phyloP scores from a whole-genome alignment of 2,113 vertebrate species.

The Synodontis membranacea region DNA sequence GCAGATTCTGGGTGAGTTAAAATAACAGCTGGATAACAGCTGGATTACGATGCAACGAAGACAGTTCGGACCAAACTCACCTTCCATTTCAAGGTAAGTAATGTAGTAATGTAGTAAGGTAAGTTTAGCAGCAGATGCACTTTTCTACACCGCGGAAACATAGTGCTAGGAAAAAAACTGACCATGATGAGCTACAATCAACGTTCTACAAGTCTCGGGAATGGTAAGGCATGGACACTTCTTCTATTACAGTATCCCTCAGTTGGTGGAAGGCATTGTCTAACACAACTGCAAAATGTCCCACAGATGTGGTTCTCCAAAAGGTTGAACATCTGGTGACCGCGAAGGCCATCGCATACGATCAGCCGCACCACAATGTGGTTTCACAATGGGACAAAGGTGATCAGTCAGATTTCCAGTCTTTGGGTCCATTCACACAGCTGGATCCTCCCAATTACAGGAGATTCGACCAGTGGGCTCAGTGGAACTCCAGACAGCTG shows the following conservation, averaged over 20 bases:
- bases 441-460: background rate
- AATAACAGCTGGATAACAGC: background rate
- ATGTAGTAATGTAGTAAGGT: too few relatives aligned
- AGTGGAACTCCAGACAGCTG: background rate
- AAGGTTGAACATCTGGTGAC: background rate
- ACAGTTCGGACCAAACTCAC: background rate
- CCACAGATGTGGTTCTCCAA: background rate
- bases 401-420: background rate
- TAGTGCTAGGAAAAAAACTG: background rate
- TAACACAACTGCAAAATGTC: background rate
- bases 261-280: background rate
- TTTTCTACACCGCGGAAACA: background rate
- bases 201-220: background rate
- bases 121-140: too few relatives aligned
- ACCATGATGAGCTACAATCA: background rate
- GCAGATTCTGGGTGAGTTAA: background rate
- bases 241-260: background rate
- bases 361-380: background rate
- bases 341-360: background rate
- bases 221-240: background rate
- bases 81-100: background rate
- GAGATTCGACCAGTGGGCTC: background rate
- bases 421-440: background rate
- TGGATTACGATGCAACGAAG: background rate
- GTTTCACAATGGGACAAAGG: background rate